Evolutionary conservation across 2,797 vertebrate species (phyloP), one percentile per base, ranked within the genome.

Genomic region (Hypotaenidia philippensis): DNA sequence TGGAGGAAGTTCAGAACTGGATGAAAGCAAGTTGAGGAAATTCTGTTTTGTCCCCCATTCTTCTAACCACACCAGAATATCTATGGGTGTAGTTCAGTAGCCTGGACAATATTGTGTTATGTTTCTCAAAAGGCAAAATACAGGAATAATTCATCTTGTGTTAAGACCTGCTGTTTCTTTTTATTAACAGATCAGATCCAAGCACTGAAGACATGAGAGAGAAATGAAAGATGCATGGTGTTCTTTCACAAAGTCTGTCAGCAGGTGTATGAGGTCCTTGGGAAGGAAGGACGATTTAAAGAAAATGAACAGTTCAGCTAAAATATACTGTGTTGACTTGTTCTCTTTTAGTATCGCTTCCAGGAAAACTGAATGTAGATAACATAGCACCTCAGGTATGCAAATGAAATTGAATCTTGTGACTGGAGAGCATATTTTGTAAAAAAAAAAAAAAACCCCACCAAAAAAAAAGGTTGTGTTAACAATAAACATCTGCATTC

Each of bases 181-280:
- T 94, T 94, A 19, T 97, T 95, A 90, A 87, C 96, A 98, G 98
- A 98, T 98, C 98, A 98, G 95, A 98, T 98, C 82, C 98, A 98
- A 97, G 96, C 97, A 97, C 95, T 90, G 97, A 98, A 98, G 98
- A 98, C 97, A 27, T 98, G 97, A 98, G 96, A 96, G 97, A 94
- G 40, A 96, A 97, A 78, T 94, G 71, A 61, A 81, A 94, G 69
- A 53, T 49, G 22, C 52, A 2, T 34, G 26, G 29, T 10, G 0
- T 92, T 87, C n/a, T 79, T 69, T 87, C 56, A 74, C 61, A 94
- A 56, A 89, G 40, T 32, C 94, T 95, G 63, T 80, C 75, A 95
- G 31, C 81, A 92, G 83, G 49, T 89, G 59, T 93, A 65, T 45
- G 44, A 61, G 38, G 50, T 61, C 82, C 70, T 86, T 93, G 90